These are phyloP conservation scores for Antheraea pernyi DNA, from an alignment of 1,140 invertebrate genomes.

Conservation along the genomic window DNA sequence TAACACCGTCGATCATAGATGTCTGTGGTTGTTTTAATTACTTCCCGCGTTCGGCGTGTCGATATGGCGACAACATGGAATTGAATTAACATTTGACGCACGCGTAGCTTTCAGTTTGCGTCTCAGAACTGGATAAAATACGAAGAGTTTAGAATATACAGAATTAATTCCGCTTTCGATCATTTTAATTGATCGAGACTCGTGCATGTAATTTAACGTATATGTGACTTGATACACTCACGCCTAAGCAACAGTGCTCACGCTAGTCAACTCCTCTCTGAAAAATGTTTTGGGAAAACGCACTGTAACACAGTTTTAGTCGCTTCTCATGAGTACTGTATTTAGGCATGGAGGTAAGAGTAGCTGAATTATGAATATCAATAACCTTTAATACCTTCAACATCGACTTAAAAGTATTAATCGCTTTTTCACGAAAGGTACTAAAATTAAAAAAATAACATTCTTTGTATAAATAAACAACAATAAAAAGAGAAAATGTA, in stretches of 20 bases:
- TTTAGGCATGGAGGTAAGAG: too few species aligned
- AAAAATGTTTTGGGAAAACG: too few species aligned
- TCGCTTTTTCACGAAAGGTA: background rate
- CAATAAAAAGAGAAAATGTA: constrained; percentile 66
- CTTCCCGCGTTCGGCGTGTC: background rate
- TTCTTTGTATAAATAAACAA: constrained; percentile 43
- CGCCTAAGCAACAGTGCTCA: too few species aligned
- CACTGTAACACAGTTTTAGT: too few species aligned
- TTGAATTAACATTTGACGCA: background rate
- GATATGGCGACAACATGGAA: background rate
- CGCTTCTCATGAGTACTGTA: too few species aligned
- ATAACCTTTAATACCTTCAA: too few species aligned
- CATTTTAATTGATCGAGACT: too few species aligned
- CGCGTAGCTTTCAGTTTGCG: background rate
- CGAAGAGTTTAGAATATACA: constrained; percentile 26
- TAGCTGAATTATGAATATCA: too few species aligned
- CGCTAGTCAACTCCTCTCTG: too few species aligned
- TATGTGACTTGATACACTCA: too few species aligned
- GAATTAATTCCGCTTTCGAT: constrained; percentile 15
- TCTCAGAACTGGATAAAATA: background rate
- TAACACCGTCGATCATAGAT: constrained; percentile 26
- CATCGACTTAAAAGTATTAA: background rate
- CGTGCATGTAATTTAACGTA: too few species aligned
- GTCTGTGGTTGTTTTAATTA: constrained; percentile 5
- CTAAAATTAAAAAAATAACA: background rate